Conservation (phyloP, 1,140 invertebrate species). For the Microplitis demolitor region DNA sequence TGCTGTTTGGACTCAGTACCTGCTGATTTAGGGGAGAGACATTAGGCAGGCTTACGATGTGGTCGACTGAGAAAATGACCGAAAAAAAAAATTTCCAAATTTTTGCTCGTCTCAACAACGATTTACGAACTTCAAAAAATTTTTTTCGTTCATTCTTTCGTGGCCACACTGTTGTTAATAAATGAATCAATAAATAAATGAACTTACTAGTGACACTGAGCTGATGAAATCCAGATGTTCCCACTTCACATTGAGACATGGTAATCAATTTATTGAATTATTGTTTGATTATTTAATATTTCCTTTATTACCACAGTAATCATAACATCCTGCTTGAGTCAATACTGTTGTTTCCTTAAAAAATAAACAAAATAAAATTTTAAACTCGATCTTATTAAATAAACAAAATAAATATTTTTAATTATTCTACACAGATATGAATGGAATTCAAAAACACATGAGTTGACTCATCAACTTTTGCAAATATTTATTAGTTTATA, state of each 20-base stretch:
- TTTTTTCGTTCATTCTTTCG: not conserved
- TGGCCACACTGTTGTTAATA: not conserved
- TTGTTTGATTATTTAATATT: not conserved
- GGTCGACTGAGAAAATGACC: too few relatives aligned
- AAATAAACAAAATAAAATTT: not conserved
- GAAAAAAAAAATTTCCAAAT: too few relatives aligned
- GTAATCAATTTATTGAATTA: slow-evolving; percentile 32
- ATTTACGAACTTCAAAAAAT: not conserved
- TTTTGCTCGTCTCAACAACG: too few relatives aligned
- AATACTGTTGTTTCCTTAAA: slow-evolving; percentile 4
- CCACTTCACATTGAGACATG: slow-evolving; percentile 59
- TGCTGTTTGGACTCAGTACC: too few relatives aligned
- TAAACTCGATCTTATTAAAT: too few relatives aligned
- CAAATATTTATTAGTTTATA: too few relatives aligned
- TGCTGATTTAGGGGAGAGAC: too few relatives aligned
- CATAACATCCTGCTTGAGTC: slow-evolving; percentile 9
- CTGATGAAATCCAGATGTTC: slow-evolving; percentile 67
- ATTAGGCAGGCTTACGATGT: too few relatives aligned
- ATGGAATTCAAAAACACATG: too few relatives aligned
- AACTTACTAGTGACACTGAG: slow-evolving; percentile 69
- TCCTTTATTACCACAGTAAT: not conserved
- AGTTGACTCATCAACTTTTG: too few relatives aligned
- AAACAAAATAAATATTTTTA: not conserved
- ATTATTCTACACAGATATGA: not conserved
- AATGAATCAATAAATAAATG: not conserved